Percentiles rank a stretch among this genome's conserved stretches.
Conservation (phyloP, 1,140 invertebrate species). For the Macrotrachela quadricornifera region DNA sequence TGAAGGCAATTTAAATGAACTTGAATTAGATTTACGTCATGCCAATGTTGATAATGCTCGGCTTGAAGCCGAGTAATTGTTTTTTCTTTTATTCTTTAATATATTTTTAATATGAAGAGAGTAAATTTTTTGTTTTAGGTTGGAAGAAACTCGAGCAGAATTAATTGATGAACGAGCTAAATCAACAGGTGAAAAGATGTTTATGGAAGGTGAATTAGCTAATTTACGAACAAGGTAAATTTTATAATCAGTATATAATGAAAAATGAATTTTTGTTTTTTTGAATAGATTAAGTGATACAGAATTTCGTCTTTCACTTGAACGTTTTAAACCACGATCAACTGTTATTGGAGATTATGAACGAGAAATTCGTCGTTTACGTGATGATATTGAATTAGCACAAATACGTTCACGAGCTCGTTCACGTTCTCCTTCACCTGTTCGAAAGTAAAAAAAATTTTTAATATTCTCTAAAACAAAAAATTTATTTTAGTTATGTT, state of each 20-base stretch:
- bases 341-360: not conserved
- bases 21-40: constrained; percentile 19
- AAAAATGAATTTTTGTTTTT: too few species aligned
- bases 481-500: not conserved
- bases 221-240: constrained; percentile 22
- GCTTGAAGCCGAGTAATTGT: constrained; percentile 24
- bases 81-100: not conserved
- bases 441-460: not conserved
- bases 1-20: constrained; percentile 19
- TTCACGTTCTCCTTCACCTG: not conserved
- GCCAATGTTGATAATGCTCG: constrained; percentile 19
- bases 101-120: not conserved
- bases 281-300: too few species aligned
- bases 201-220: constrained; percentile 20
- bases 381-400: not conserved
- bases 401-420: not conserved
- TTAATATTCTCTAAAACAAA: not conserved
- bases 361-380: not conserved
- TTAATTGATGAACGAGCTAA: constrained; percentile 17
- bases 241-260: too few species aligned
- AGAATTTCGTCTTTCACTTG: too few species aligned
- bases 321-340: too few species aligned
- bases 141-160: constrained; percentile 21
- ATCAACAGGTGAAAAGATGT: constrained; percentile 26
- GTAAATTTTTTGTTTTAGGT: constrained; percentile 12